Base-by-base conservation (phyloP, 2,113 vertebrate species). In the Maccullochella peelii region DNA sequence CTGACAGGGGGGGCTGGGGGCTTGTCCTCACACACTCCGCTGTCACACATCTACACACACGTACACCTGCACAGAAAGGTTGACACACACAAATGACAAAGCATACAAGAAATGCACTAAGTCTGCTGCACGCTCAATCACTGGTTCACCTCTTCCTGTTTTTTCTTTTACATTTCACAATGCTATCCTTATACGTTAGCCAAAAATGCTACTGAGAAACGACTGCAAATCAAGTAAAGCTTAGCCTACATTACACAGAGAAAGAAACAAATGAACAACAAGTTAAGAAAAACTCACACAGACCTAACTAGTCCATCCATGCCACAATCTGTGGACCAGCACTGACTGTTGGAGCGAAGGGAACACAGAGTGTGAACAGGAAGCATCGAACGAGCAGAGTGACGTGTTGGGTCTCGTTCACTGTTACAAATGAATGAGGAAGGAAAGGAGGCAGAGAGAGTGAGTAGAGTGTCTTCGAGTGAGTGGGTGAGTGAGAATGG, bases 1-100 rank as follows among this genome's bases (percentile, higher is more conserved):
- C 98, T 97, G 93, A 99, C 97, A 0, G 98, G 98, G 94, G 98
- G 98, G 77, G 98, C 98, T 66, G 98, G 98, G 85, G 98, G 98
- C 91, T 99, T 99, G 94, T 99, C 98, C 95, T 94, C 91, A 93
- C 94, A 93, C 93, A 86, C 84, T 82, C 91, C 92, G 85, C 93
- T 95, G 92, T 94, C 93, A 90, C 94, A 94, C 94, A 95, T 95
- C 93, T 95, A 95, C 93, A 93, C 93, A 88, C 86, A 90, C 74
- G 66, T 78, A 69, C 65, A 90, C 93, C 91, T 93, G 84, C 70
- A 55, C 33, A 30, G 21, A 57, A 3, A n/a, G 15, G 23, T 76
- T 7, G n/a, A 82, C 25, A 73, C 18, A 42, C 73, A 83, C 12
- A 58, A 14, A 68, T 80, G 36, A 79, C 47, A 73, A 77, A 12